A percentile compares a stretch with the other conserved stretches of the same genome.
Evolutionary conservation across 2,797 vertebrate species (phyloP).

Genomic region (Sebastes jordani): DNA sequence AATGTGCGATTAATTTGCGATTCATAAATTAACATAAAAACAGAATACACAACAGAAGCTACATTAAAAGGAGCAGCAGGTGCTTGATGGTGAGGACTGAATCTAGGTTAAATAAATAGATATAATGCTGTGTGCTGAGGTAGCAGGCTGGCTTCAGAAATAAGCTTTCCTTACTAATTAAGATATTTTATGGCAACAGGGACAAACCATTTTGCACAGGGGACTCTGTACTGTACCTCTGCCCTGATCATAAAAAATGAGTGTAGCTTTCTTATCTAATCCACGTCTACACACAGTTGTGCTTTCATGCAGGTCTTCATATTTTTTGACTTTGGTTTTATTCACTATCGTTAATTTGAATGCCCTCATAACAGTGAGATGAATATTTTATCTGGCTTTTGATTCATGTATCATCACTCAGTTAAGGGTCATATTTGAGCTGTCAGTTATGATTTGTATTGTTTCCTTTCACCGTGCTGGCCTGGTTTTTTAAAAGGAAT

Average conservation of each 20-base stretch:
- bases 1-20: no score
- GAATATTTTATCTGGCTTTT: not conserved
- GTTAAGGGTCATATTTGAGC: not conserved
- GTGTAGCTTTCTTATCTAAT: not conserved
- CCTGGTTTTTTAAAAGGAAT: not conserved
- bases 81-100: no score
- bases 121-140: no score
- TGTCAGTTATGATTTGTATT: no score
- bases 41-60: no score
- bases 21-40: no score
- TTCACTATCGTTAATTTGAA: not conserved
- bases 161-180: no score
- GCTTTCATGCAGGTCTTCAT: not conserved
- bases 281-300: not conserved
- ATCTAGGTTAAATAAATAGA: no score
- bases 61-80: no score
- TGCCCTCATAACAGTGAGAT: not conserved
- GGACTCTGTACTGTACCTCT: no score
- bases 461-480: not conserved
- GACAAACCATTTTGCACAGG: no score
- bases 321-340: not conserved
- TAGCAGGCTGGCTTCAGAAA: no score
- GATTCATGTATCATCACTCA: not conserved
- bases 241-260: not conserved
- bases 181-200: not conserved